These are phyloP conservation scores for Proterorhinus semilunaris DNA, from an alignment of 2,113 vertebrate genomes.

Conservation along the genomic window DNA sequence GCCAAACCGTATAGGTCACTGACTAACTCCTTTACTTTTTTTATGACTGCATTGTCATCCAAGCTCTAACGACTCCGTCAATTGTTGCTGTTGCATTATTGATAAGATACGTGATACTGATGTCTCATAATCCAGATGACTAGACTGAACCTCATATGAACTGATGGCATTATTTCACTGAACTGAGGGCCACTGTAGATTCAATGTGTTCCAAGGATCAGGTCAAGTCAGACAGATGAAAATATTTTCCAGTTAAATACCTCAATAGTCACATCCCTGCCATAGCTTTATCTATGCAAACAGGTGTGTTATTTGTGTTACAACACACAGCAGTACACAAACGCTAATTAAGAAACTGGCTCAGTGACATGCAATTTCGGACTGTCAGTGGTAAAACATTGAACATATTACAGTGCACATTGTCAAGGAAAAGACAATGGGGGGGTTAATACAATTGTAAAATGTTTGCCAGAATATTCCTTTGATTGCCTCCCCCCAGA, in stretches of 20 bases:
- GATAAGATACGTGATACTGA: constrained; percentile 46
- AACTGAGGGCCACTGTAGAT: neutral
- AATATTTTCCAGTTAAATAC: too few species aligned
- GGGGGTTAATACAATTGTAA: too few species aligned
- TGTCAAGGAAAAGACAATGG: too few species aligned
- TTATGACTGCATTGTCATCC: constrained; percentile 17
- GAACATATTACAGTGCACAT: too few species aligned
- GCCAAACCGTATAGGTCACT: neutral
- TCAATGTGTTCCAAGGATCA: neutral
- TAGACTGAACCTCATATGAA: constrained; percentile 26
- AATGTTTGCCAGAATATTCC: neutral
- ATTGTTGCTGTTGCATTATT: constrained; percentile 61
- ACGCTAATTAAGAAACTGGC: too few species aligned
- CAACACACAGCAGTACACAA: neutral
- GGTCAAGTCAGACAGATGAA: too few species aligned
- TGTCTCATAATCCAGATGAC: constrained; percentile 31
- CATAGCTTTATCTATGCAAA: neutral
- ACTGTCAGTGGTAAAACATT: too few species aligned
- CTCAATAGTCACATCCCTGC: too few species aligned
- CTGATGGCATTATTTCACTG: neutral
- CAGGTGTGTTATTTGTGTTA: neutral
- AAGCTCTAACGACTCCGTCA: constrained; percentile 44
- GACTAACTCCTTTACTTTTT: too few species aligned
- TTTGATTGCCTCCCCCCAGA: neutral
- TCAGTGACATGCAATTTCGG: too few species aligned